Conservation (phyloP, 2,888 invertebrate species). For the Tenthredo mesomela region DNA sequence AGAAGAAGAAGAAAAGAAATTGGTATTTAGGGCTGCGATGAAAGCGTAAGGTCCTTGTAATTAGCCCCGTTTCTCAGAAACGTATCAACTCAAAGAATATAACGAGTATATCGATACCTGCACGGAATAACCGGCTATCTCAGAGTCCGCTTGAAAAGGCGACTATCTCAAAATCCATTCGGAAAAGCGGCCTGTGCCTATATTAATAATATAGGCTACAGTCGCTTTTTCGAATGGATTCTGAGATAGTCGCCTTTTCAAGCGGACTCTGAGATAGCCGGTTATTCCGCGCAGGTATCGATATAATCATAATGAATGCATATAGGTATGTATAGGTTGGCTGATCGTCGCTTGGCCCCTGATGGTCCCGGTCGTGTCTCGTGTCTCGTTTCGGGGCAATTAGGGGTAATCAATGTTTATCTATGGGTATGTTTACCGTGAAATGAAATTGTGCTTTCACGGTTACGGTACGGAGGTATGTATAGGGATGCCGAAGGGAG, state of each 20-base stretch:
- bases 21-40: not conserved
- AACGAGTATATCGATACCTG: too few species aligned
- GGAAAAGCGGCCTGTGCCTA: too few species aligned
- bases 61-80: not conserved
- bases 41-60: not conserved
- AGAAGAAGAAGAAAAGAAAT: not conserved
- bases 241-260: too few species aligned
- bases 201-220: too few species aligned
- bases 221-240: too few species aligned
- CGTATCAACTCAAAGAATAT: not conserved
- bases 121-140: too few species aligned
- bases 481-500: not conserved
- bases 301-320: constrained; percentile 13
- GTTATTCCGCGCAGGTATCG: too few species aligned
- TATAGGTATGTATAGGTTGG: not conserved
- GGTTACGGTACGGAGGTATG: not conserved
- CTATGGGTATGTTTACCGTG: constrained; percentile 20
- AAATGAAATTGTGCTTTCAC: constrained; percentile 28
- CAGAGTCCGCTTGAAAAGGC: too few species aligned
- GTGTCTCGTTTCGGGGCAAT: constrained; percentile 13
- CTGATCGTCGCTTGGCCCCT: not conserved
- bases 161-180: too few species aligned
- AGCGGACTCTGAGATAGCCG: too few species aligned
- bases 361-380: not conserved
- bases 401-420: constrained; percentile 37